Evolutionary conservation across 2,797 vertebrate genomes (phyloP), one percentile per base, ranked within the genome.

Genomic region (Tenualosa ilisha): DNA sequence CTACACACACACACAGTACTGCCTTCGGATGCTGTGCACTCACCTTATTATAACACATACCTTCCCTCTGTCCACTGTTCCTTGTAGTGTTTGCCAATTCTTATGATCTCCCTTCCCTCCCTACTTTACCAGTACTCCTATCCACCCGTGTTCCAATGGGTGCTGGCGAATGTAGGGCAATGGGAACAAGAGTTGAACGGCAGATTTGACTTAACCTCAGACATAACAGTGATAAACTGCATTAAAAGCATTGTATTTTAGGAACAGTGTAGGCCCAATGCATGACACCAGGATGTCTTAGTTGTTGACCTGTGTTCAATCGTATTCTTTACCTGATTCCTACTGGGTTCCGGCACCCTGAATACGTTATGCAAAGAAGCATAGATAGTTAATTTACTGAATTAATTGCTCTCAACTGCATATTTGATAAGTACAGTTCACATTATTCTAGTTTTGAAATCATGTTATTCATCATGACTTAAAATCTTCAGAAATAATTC

Each of bases 1-100:
- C n/a, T 15, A 31, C 5, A 46, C 83, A 59, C 75, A 82, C 79
- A n/a, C 63, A 68, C 65, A 63, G 88, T 89, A 87, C 89, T 86
- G 88, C 87, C 87, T 85, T 88, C 81, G 17, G 88, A 88, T 87
- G 84, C 87, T 43, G 37, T 75, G 68, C 37, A 43, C 68, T 37
- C 68, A 75, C 68, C 68, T 75, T 75, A 75, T 75, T 75, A 75
- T 75, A 43, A 17, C 15, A 43, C 15, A 12, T 83, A 89, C 86
- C 88, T 89, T 89, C 82, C 85, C 84, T 68, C 82, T 83, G 61
- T 40, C 86, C 49, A 49, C 2, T 22, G 68, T 43, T 17, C 24
- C 31, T 37, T 68, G 3, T 13, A 43, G 37, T 40, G 6, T 6
- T 13, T 40, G 68, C 31, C 68, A 6, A 63, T n/a, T 63, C 59